These are phyloP conservation scores for Sparus aurata DNA, from an alignment of 2,797 vertebrate species.

Conservation along the genomic window DNA sequence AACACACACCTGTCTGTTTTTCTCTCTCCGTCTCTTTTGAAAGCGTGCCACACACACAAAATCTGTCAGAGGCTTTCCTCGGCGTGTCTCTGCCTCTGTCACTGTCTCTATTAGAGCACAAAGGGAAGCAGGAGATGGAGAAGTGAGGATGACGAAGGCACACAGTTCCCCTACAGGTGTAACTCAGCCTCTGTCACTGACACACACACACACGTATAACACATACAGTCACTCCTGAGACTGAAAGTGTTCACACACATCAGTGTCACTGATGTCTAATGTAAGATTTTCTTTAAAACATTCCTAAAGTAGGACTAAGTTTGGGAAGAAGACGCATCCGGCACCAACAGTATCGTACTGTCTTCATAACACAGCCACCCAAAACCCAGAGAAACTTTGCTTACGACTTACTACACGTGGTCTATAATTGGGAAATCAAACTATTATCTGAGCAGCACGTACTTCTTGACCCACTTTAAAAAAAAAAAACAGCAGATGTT, in stretches of 20 bases:
- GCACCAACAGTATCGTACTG: neutral
- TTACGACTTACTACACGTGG: neutral
- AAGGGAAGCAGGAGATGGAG: slow-evolving; percentile 39
- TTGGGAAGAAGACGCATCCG: neutral
- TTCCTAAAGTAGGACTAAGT: slow-evolving; percentile 6
- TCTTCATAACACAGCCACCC: neutral
- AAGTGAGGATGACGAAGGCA: slow-evolving; percentile 14
- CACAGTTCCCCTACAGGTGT: slow-evolving; percentile 26
- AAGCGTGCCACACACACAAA: slow-evolving; percentile 22
- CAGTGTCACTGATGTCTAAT: slow-evolving; percentile 13
- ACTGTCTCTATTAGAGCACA: slow-evolving; percentile 30
- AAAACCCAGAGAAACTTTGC: slow-evolving; percentile 13
- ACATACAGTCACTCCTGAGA: slow-evolving; percentile 14
- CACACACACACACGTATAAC: neutral
- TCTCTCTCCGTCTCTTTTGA: slow-evolving; percentile 33
- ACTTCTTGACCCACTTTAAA: slow-evolving; percentile 11
- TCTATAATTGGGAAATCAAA: slow-evolving; percentile 14
- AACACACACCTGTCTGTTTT: slow-evolving; percentile 57
- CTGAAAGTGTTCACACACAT: slow-evolving; percentile 13
- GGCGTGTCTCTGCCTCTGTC: slow-evolving; percentile 30
- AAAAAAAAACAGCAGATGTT: neutral
- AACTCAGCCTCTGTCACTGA: slow-evolving; percentile 16
- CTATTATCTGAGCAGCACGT: neutral
- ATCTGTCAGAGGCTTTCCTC: slow-evolving; percentile 28
- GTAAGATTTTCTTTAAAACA: slow-evolving; percentile 32